Evolutionary conservation across 1,140 invertebrate genomes (phyloP).

Genomic region (Drosophila ambigua): DNA sequence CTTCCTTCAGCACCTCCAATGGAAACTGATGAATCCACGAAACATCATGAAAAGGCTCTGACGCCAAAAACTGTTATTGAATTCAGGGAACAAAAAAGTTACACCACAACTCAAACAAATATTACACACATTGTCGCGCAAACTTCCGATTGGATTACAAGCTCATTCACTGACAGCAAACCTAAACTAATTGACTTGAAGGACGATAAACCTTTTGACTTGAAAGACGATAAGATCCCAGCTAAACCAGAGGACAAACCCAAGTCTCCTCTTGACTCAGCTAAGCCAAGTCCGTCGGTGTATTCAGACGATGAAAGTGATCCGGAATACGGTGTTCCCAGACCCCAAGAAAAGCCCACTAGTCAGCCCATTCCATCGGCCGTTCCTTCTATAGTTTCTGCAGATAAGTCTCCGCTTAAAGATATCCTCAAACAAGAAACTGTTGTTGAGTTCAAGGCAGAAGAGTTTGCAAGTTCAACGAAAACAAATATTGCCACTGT

Average conservation of each 20-base stretch:
- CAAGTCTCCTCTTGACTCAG: slow-evolving; percentile 3
- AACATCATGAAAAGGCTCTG: not conserved
- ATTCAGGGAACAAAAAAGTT: slow-evolving; percentile 5
- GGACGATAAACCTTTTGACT: not conserved
- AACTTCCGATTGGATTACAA: too few species aligned
- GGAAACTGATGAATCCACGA: not conserved
- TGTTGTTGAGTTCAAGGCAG: too few species aligned
- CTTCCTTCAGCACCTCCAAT: not conserved
- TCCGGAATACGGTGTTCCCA: not conserved
- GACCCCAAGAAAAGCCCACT: not conserved
- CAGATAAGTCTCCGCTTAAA: slow-evolving; percentile 7
- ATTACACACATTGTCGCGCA: too few species aligned
- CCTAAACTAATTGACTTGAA: not conserved
- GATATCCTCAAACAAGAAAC: too few species aligned
- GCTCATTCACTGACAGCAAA: not conserved
- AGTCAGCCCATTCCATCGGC: slow-evolving; percentile 9
- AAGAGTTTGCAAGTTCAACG: too few species aligned
- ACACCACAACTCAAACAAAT: not conserved
- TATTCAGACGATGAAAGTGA: slow-evolving; percentile 5
- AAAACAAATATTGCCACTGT: too few species aligned
- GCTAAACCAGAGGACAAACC: slow-evolving; percentile 16
- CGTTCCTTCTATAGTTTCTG: slow-evolving; percentile 1
- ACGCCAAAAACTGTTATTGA: not conserved
- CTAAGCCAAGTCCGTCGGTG: not conserved
- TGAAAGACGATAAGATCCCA: not conserved